Evolutionary conservation across 2,113 vertebrate species (phyloP), one percentile per base, ranked within the genome.

Genomic region (Sigmodon hispidus): DNA sequence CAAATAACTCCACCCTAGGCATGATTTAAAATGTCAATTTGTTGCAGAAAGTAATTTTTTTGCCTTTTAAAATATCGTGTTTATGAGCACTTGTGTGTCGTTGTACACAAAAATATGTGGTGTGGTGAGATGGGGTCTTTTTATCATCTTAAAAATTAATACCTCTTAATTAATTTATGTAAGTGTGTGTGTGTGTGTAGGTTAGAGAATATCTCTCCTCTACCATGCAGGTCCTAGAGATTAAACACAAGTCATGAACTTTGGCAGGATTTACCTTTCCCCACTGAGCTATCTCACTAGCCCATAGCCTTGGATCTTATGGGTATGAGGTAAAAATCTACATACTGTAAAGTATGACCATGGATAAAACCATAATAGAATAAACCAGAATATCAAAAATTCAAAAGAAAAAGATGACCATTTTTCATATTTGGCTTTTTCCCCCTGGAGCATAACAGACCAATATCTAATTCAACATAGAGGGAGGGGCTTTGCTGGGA

Each of bases 1-100:
- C 17, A 31, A 50, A 61, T 65, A n/a, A 48, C 61, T 40, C 45
- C n/a, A n/a, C 52, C 59, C 34, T 69, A 52, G 69, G 24, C 72
- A 88, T 26, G 45, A 48, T 29, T 86, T 67, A 81, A 91, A 95
- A 93, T 94, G 85, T 93, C 80, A 94, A 19, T 79, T 94, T 91
- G 87, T 92, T 69, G 80, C 91, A 90, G 36, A 26, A 87, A 76
- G 77, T 94, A 57, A 70, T 65, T 76, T 87, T 90, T 92, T 73
- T n/a, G 85, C 75, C 43, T 93, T 93, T 81, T 16, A 22, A 16
- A 59, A 76, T 86, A 90, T 31, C 83, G 12, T 43, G 43, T 76
- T 89, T 77, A 40, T 90, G 52, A 81, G 57, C 26, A n/a, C 6
- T 84, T 50, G 22, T 31, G 75, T 67, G 22, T 87, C 79, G 70